These are phyloP conservation scores for Tauraco hartlaubi DNA, from an alignment of 2,797 vertebrate genomes.

Conservation along the genomic window DNA sequence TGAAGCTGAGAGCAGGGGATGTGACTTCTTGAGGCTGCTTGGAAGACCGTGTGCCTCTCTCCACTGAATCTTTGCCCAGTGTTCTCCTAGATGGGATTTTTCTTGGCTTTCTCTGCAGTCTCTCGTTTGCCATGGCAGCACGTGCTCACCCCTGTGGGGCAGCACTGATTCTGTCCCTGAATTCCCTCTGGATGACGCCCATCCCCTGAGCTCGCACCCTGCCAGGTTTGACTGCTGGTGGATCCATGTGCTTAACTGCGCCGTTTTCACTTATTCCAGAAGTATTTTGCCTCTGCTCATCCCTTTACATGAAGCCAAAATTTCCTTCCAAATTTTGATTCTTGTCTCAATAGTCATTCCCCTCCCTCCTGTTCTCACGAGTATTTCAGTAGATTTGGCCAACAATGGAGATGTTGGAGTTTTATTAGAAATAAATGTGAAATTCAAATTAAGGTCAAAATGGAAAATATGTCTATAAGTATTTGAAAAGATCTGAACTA, in stretches of 20 bases:
- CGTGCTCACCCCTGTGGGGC: not conserved
- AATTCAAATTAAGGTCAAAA: conserved; percentile 66
- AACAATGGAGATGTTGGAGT: conserved; percentile 30
- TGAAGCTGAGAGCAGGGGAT: not conserved
- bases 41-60: not conserved
- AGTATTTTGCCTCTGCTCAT: conserved; percentile 25
- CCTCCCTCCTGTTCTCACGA: not conserved
- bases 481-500: conserved; percentile 46
- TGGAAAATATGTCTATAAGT: conserved; percentile 58
- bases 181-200: not conserved
- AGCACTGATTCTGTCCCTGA: not conserved
- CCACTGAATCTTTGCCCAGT: not conserved
- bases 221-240: conserved; percentile 34
- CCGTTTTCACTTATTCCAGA: not conserved
- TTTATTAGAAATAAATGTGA: conserved; percentile 61
- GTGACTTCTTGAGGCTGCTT: accelerated
- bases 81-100: not conserved
- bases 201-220: conserved; percentile 8
- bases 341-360: not conserved
- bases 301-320: not conserved
- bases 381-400: conserved; percentile 15
- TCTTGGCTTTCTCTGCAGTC: not conserved
- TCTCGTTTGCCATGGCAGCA: not conserved
- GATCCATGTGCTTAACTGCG: not conserved
- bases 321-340: not conserved